Base-by-base conservation (phyloP, 2,888 invertebrate genomes). In the Caenorhabditis sinica region DNA sequence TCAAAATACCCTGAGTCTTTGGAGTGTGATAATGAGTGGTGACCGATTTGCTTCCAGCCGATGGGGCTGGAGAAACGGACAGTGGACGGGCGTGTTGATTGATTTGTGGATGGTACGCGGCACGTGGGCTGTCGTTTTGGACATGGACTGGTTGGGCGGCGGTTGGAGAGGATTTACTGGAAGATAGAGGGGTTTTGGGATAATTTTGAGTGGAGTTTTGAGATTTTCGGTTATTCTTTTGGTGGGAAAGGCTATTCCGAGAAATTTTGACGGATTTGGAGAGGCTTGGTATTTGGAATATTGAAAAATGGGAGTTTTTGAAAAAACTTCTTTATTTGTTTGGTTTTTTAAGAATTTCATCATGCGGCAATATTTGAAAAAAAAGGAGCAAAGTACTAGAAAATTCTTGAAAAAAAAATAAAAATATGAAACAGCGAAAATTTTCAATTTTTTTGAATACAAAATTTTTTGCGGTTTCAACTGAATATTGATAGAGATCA, bases 31-130 rank as follows among this genome's bases (percentile, higher is more conserved):
- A 85, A 76, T 88, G 86, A 23, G 82, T 83, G 33, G 82, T 85
- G 53, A 82, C 69, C n/a, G 66, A 51, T 15, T 65, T 66, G n/a
- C 66, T 13, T 23, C 81, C 80, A 11, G 53, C 65, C 8, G 71
- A 74, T 43, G 83, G 85, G 0, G 72, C 76, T 25, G 87, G 84
- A 0, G 83, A 82, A 13, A 82, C 84, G 25, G 85, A 85, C 11
- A 84, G 20, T 40, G 88, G 84, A 20, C 82, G 71, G 1, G 83
- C 49, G 13, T 65, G 15, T 25, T 63, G 63, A 49, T 86, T 75
- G 71, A 87, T 66, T 58, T 87, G 84, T 60, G 91, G 90, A 76
- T 90, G 90, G 60, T 90, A 90, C 77, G 85, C 84, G 51, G 86
- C 88, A 25, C 86, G 80, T 23, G 89, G 87, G 36, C 86, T 88